A percentile compares a stretch with the other conserved stretches of the same genome.
Evolutionary conservation across 2,888 invertebrate genomes (phyloP).

Genomic region (Aphodius sticticus): DNA sequence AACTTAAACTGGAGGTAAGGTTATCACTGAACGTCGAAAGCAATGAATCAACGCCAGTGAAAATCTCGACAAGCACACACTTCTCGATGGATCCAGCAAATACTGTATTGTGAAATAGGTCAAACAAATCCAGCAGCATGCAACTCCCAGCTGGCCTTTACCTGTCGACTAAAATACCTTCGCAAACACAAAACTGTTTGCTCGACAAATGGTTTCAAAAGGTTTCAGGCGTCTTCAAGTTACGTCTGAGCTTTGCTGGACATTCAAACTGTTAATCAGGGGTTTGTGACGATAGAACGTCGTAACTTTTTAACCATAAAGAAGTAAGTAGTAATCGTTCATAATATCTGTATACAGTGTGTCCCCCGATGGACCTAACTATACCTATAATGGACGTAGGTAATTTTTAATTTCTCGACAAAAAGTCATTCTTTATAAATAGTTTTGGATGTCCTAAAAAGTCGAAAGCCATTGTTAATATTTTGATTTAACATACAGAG

Average conservation of each 20-base stretch:
- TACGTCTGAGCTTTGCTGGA: background rate
- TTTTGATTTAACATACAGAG: no score
- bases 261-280: background rate
- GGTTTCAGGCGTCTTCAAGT: background rate
- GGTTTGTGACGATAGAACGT: background rate
- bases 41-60: background rate
- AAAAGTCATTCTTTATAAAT: no score
- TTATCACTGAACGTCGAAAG: background rate
- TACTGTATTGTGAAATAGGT: background rate
- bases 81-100: background rate
- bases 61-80: background rate
- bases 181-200: background rate
- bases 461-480: no score
- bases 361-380: no score
- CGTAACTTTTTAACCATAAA: background rate
- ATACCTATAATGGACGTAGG: no score
- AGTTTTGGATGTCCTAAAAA: no score
- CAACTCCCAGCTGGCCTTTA: background rate
- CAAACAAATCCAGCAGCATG: background rate
- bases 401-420: no score
- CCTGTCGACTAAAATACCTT: background rate
- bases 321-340: background rate
- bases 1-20: background rate
- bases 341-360: background rate
- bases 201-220: background rate